Base-by-base conservation (phyloP, 2,888 invertebrate species). In the Lepidonotus clava region DNA sequence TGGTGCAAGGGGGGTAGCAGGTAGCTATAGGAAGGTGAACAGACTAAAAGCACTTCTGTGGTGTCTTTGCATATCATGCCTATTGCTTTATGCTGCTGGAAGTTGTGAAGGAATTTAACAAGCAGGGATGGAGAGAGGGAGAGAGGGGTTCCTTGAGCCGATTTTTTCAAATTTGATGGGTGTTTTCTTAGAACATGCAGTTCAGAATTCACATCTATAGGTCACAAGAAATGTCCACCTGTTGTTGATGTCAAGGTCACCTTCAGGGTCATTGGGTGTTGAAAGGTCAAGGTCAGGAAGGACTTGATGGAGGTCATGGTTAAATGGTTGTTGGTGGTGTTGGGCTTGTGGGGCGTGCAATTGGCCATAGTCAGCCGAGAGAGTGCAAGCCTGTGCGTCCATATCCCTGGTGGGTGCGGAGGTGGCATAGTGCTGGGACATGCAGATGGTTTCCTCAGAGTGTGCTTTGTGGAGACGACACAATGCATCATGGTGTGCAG, bases 171-270 rank as follows among this genome's bases (percentile, higher is more conserved):
- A 14, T 24, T 24, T 66, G 66, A 32, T 56, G 11, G 71, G 38
- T 38, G 21, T 34, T 71, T 36, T 36, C 36, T n/a, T n/a, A 38
- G 71, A 18, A 71, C 71, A 71, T 71, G 71, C 71, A 71, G 38
- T 71, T 71, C 71, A 36, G 38, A 71, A 80, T 80, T 80, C 41
- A 80, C 46, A 80, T 80, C 80, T 80, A 80, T n/a, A 80, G 80
- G 80, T 51, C 51, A 80, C 32, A 41, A 80, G 80, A 80, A 80
- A 46, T 14, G 80, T 80, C 80, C 80, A 80, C 80, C 80, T 80
- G 80, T 80, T 80, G 80, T 46, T 80, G 80, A 80, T 28, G 80
- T 80, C 80, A 80, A 24, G 24, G 80, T 80, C 80, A 77, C 77
- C 77, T n/a, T 18, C 28, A 40, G 40, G 77, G 77, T 77, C 77